Conservation (phyloP, 2,888 invertebrate genomes). For the Acrocera orbiculus region DNA sequence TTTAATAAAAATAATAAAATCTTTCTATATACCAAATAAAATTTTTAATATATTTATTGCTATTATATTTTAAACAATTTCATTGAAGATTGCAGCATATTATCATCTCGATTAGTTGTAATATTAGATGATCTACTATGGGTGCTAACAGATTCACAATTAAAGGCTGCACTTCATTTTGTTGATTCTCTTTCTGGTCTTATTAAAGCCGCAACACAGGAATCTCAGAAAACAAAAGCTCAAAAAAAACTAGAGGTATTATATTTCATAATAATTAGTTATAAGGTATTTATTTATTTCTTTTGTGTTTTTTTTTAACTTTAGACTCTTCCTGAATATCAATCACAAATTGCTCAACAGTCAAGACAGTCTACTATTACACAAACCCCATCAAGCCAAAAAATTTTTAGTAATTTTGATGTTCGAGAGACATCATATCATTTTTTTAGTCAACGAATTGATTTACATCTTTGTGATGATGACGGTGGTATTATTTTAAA, state of each 20-base stretch:
- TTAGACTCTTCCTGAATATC: constrained; percentile 50
- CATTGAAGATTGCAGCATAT: constrained; percentile 78
- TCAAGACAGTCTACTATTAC: constrained; percentile 25
- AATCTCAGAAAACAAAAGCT: constrained; percentile 66
- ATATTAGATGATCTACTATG: constrained; percentile 92
- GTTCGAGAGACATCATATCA: constrained; percentile 98
- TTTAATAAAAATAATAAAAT: too few relatives aligned
- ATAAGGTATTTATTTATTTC: constrained; percentile 6
- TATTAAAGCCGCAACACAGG: constrained; percentile 60
- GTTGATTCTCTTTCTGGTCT: constrained; percentile 68
- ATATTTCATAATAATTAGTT: constrained; percentile 6
- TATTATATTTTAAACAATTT: too few relatives aligned
- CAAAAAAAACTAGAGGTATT: constrained; percentile 61
- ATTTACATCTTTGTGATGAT: constrained; percentile 93
- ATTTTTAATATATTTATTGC: too few relatives aligned
- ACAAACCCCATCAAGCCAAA: constrained; percentile 30
- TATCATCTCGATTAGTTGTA: constrained; percentile 79
- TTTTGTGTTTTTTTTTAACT: constrained; percentile 11
- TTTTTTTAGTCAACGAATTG: constrained; percentile 79
- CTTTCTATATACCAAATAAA: too few relatives aligned
- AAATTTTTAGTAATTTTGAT: constrained; percentile 72
- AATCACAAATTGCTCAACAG: constrained; percentile 51
- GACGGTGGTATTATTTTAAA: too few relatives aligned
- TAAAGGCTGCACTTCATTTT: constrained; percentile 83
- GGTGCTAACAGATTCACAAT: constrained; percentile 91